phyloP scores from a whole-genome alignment of 2,888 invertebrate genomes.

The Drepana falcataria region DNA sequence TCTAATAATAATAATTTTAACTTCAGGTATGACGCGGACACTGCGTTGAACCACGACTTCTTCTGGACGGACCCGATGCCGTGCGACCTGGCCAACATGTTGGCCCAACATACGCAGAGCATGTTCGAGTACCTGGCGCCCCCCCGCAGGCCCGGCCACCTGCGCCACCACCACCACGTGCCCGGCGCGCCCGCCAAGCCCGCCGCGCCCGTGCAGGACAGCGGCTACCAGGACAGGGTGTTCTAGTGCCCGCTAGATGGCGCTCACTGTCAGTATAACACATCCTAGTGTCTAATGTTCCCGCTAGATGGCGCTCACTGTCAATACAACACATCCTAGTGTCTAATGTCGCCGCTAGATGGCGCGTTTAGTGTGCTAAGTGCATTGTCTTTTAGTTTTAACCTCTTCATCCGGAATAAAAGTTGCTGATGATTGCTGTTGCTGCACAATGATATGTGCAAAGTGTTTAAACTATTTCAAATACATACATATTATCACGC shows the following conservation, averaged over 20 bases:
- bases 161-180: slow-evolving; percentile 83
- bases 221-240: slow-evolving; percentile 91
- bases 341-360: no score
- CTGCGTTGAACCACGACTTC: slow-evolving; percentile 97
- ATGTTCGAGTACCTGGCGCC: slow-evolving; percentile 94
- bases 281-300: not conserved
- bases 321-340: not conserved
- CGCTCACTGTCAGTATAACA: not conserved
- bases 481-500: no score
- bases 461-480: no score
- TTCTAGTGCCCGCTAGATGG: slow-evolving; percentile 69
- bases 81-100: slow-evolving; percentile 92
- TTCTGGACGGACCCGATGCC: slow-evolving; percentile 99
- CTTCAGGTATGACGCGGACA: slow-evolving; percentile 87
- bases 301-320: not conserved
- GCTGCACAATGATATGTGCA: no score
- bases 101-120: slow-evolving; percentile 91
- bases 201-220: slow-evolving; percentile 82
- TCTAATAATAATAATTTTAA: no score
- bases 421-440: no score
- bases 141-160: slow-evolving; percentile 85
- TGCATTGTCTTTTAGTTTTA: no score
- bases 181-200: slow-evolving; percentile 61
- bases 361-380: no score
- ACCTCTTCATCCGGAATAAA: no score